Evolutionary conservation across 2,113 vertebrate genomes (phyloP), one percentile per base, ranked within the genome.

Genomic region (Oryzias javanicus): DNA sequence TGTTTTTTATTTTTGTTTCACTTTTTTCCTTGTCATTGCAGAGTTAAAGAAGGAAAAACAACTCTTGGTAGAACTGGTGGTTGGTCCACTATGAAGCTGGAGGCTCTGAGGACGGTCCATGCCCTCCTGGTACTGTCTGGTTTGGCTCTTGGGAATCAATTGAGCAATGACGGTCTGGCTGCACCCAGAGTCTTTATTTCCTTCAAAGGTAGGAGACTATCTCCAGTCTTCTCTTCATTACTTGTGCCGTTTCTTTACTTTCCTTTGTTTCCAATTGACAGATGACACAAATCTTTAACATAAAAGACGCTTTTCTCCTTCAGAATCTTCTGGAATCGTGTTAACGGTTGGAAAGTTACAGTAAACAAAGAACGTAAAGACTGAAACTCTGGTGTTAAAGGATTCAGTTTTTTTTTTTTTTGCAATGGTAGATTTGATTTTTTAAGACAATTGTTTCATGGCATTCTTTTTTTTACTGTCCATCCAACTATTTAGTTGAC

Each of bases 121-220:
- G 55, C 70, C 72, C 77, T 93, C 52, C 82, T 92, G 85, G 75
- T 71, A 18, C 78, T 92, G 67, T 72, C 67, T 49, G 16, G 72
- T 56, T 63, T 83, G 29, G 69, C 60, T n/a, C 50, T 78, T n/a
- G 84, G 81, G 48, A 89, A 77, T 61, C 76, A 61, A n/a, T 18
- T 83, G 72, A 86, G 42, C 80, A 86, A 46, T 1, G 90, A 92
- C n/a, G 66, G 85, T 0, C n/a, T 89, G 56, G 86, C 90, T 0
- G 89, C 91, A 1, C 92, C 92, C 7, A 86, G 92, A 0, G 90
- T 93, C 78, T 91, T 89, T 75, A 87, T 92, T 76, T 84, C 91
- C 76, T 92, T 92, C 77, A 93, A 93, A 91, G 92, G 92, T 92
- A 91, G 72, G 85, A 72, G 49, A 35, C 67, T 1, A 42, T 25